These are phyloP conservation scores for Brachirus orientalis DNA, from an alignment of 2,113 vertebrate species.

Conservation along the genomic window DNA sequence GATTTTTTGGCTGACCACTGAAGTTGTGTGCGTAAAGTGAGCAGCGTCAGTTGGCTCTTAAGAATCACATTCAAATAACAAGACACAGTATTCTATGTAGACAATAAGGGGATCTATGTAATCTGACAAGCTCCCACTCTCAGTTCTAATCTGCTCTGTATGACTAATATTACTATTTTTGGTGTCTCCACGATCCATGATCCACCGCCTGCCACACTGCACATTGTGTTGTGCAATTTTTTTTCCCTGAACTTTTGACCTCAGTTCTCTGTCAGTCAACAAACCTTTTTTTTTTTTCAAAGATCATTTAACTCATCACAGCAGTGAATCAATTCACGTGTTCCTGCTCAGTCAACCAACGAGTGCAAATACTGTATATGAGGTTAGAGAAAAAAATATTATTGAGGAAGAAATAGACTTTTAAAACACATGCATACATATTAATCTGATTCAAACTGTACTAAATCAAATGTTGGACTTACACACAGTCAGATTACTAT, in stretches of 20 bases:
- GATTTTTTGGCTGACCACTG: conserved; percentile 1
- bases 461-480: too few relatives aligned
- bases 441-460: too few relatives aligned
- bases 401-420: too few relatives aligned
- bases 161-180: conserved; percentile 12
- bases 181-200: too few relatives aligned
- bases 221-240: neutral
- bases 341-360: too few relatives aligned
- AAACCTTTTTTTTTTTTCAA: neutral
- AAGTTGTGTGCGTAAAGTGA: neutral
- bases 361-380: too few relatives aligned
- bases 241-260: conserved; percentile 14
- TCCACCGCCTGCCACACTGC: too few relatives aligned
- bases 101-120: conserved; percentile 7
- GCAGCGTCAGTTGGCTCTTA: conserved; percentile 3
- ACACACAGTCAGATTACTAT: too few relatives aligned
- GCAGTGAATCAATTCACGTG: neutral
- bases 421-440: too few relatives aligned
- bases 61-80: conserved; percentile 17
- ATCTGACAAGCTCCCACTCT: conserved; percentile 13
- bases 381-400: too few relatives aligned
- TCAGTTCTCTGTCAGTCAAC: neutral
- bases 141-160: neutral
- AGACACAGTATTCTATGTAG: conserved; percentile 3
- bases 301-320: neutral